phyloP scores from a whole-genome alignment of 2,888 invertebrate species.

The Tortrix viridana region DNA sequence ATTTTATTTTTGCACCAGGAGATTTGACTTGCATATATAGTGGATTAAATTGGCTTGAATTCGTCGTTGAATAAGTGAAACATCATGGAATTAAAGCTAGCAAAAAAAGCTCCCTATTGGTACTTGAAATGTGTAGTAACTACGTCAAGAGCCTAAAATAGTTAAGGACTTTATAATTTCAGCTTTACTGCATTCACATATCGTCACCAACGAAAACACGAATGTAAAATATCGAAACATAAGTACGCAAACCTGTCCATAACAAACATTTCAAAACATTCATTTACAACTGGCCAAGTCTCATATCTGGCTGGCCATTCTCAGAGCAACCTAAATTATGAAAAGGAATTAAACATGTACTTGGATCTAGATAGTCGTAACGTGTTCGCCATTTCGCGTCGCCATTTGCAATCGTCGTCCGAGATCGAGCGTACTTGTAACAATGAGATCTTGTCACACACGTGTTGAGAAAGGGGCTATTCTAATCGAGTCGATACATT shows the following conservation, averaged over 20 bases:
- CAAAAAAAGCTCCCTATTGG: too few relatives aligned
- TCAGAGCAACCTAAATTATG: constrained; percentile 44
- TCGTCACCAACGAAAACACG: too few relatives aligned
- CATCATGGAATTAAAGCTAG: too few relatives aligned
- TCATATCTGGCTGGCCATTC: constrained; percentile 29
- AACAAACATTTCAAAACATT: constrained; percentile 13
- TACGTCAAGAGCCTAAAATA: too few relatives aligned
- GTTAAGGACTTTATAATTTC: neutral
- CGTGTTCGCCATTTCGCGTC: constrained; percentile 59
- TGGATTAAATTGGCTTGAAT: too few relatives aligned
- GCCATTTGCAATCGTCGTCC: constrained; percentile 55
- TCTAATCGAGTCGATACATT: constrained; percentile 39
- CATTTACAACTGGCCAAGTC: constrained; percentile 8
- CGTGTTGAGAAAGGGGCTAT: constrained; percentile 58
- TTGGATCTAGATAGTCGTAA: constrained; percentile 50
- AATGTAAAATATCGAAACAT: neutral
- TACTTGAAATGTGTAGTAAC: too few relatives aligned
- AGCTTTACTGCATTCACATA: neutral
- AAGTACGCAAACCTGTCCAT: constrained; percentile 6
- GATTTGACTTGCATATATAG: too few relatives aligned
- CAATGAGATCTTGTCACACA: constrained; percentile 80
- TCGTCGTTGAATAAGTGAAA: too few relatives aligned
- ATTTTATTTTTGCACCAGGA: too few relatives aligned
- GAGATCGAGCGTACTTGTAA: constrained; percentile 57
- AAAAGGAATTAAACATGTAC: constrained; percentile 45